Base-by-base conservation (phyloP, 53 echinoderm and acorn worm genomes). In the Holothuria leucospilota region DNA sequence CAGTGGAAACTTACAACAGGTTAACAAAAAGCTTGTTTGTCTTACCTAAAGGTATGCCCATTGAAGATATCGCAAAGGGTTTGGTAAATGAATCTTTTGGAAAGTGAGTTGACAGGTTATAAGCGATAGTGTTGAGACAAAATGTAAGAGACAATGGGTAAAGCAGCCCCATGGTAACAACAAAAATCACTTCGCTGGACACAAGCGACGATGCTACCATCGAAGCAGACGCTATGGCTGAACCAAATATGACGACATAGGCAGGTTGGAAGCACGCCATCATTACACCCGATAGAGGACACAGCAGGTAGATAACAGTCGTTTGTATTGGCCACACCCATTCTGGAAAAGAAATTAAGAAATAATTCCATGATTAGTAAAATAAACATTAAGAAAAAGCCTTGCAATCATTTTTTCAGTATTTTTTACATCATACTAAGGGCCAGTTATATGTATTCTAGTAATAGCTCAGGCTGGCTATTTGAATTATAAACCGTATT, bases 41-140 rank as follows among this genome's bases (percentile, higher is more conserved):
- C 72, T 72, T 18, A 72, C 72, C 72, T 39, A 72, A 46, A 2
- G 72, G 72, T 49, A 72, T n/a, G 1, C 72, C 72, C 39, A 72
- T 72, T 14, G 72, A 41, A 12, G 72, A 39, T 21, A 72, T 72
- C 34, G 72, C 72, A 39, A 72, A 39, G 16, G 34, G 34, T 39
- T 39, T 72, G 39, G 72, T 72, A 46, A 72, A 39, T 72, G 20
- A n/a, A 40, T 6, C 12, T 41, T 72, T 72, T 41, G 72, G 40
- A 72, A 72, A 72, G 72, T 38, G 39, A 16, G 72, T 72, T 23
- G 72, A 72, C 23, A 72, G 6, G n/a, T 21, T 46, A 24, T 72
- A 72, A 6, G 46, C 42, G 13, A 72, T 24, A 34, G 11, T 72
- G 14, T 72, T 39, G 11, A 72, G 29, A 39, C 72, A 72, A 16